Evolutionary conservation across 2,797 vertebrate genomes (phyloP), one percentile per base, ranked within the genome.

Genomic region (Tapera naevia): DNA sequence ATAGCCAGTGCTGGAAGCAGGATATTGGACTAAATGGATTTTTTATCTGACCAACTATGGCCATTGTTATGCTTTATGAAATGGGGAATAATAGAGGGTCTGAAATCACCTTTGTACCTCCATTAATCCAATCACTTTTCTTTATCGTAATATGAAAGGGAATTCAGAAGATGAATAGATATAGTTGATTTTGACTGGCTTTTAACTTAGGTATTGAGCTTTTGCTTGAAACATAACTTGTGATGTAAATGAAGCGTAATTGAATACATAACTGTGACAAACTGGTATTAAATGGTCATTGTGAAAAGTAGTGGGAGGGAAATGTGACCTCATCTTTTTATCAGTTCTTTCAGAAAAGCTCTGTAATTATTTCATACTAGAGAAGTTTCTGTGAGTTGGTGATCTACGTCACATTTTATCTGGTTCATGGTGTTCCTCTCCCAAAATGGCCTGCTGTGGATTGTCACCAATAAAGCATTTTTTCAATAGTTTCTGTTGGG

Each of bases 191-290:
- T 88, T 82, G 82, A 45, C 32, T 92, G 53, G 71, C 60, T 84
- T 92, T 88, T 84, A 91, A 72, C 82, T 85, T 96, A 57, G 32
- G 15, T 81, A 46, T 91, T 90, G 86, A 96, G 92, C 62, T 73
- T 73, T 16, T 10, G 39, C 71, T 89, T 86, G 71, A 92, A 86
- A 93, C 70, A 51, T 76, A 58, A 85, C 61, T 92, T 94, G 80
- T 85, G 73, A 73, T 82, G 57, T 70, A 93, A 94, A 88, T 88
- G 82, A 96, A 93, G 86, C 48, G 67, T 86, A 86, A 79, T 91
- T 0, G 5, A 80, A 94, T 70, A 91, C 58, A 27, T 84, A 93
- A 64, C 83, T 90, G 66, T 75, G 83, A 94, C 60, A 92, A 94
- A 88, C 71, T 60, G 51, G 30, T 91, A 53, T 93, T 84, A 95